These are phyloP conservation scores for Chirona hameri DNA, from an alignment of 2,888 invertebrate species.

Conservation along the genomic window DNA sequence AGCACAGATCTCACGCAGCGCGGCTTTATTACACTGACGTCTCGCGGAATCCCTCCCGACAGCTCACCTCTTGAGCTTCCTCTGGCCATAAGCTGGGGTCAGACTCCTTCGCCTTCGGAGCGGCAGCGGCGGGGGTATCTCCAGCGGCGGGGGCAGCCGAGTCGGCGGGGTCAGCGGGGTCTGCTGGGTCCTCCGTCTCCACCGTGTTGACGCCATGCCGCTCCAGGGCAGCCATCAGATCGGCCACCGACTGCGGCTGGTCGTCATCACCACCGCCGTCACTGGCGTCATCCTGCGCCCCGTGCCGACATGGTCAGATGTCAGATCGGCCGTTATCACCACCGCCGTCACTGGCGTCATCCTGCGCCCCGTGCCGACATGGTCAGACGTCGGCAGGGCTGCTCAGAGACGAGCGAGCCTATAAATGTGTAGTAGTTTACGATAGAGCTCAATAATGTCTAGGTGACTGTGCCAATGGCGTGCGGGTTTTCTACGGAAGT, in stretches of 20 bases:
- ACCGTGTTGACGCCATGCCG: neutral
- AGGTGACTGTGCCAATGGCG: no score
- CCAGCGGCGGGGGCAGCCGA: neutral
- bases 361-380: neutral
- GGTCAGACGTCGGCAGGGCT: no score
- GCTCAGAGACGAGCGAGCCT: no score
- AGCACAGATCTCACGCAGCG: no score
- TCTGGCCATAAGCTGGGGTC: neutral
- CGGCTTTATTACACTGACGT: neutral
- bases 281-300: neutral
- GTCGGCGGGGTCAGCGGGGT: neutral
- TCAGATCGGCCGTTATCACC: neutral
- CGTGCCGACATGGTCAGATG: neutral
- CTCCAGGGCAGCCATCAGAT: neutral
- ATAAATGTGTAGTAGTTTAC: no score
- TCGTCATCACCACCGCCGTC: neutral
- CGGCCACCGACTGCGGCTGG: neutral
- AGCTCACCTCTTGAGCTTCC: neutral
- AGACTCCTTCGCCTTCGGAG: neutral
- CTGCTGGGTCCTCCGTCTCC: neutral
- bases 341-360: neutral
- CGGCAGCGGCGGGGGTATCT: neutral
- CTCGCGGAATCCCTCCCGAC: neutral
- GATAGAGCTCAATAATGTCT: no score
- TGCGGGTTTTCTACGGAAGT: no score